phyloP scores from a whole-genome alignment of 2,888 invertebrate genomes.

The Drosophila atroscutellata region DNA sequence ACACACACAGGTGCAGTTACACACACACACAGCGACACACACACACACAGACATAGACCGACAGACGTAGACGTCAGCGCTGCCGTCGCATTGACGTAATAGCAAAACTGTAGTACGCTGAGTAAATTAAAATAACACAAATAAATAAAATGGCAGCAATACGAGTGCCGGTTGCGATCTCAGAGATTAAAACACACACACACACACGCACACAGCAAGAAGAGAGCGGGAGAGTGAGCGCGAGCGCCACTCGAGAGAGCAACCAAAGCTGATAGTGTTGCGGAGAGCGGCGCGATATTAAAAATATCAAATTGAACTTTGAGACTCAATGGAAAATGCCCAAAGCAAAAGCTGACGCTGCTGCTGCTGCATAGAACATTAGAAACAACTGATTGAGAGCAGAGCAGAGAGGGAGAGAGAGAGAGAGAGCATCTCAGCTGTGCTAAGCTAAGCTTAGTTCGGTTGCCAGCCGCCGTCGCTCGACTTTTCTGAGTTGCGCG shows the following conservation, averaged over 20 bases:
- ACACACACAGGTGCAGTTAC: conserved; percentile 37
- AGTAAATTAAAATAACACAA: conserved; percentile 78
- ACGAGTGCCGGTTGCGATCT: conserved; percentile 50
- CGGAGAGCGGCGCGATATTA: conserved; percentile 46
- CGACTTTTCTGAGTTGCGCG: conserved; percentile 62
- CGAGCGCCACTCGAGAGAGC: not conserved
- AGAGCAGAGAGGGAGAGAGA: conserved; percentile 10
- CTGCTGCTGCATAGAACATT: conserved; percentile 46
- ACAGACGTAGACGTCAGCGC: conserved; percentile 69
- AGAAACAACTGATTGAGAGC: conserved; percentile 15
- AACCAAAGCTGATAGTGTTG: conserved; percentile 3
- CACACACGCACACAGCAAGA: not conserved
- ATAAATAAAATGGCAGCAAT: conserved; percentile 65
- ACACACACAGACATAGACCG: conserved; percentile 7
- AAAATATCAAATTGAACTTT: conserved; percentile 73
- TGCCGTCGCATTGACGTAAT: conserved; percentile 78
- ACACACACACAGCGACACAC: conserved; percentile 22
- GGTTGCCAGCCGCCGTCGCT: conserved; percentile 5
- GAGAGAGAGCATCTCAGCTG: conserved; percentile 26
- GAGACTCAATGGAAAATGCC: conserved; percentile 78
- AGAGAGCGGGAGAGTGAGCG: conserved; percentile 8
- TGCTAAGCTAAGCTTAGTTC: conserved; percentile 17
- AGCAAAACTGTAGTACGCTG: conserved; percentile 64
- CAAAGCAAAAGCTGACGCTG: conserved; percentile 54
- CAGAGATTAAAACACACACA: not conserved